Base-by-base conservation (phyloP, 2,888 invertebrate genomes). In the Caenorhabditis imperialis region DNA sequence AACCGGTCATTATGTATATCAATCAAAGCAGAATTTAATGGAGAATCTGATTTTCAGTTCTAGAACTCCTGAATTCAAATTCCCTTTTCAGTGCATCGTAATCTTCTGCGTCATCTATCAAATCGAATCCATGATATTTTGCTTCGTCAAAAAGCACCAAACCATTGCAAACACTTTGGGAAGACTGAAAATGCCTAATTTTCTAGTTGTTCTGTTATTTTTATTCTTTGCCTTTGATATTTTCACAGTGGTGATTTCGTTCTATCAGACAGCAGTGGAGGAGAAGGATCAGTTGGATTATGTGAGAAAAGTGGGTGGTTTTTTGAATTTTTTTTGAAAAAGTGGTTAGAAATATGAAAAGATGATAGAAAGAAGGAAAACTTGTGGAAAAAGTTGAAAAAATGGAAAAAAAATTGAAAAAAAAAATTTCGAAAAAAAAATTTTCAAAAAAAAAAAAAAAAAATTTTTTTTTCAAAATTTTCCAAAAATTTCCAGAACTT, bases 401-500 rank as follows among this genome's bases (percentile, higher is more conserved):
- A n/a, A n/a, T n/a, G n/a, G n/a, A n/a, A n/a, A n/a, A n/a, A n/a
- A n/a, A n/a, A n/a, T n/a, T n/a, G n/a, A n/a, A n/a, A n/a, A n/a
- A n/a, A n/a, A n/a, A n/a, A n/a, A n/a, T n/a, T n/a, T n/a, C n/a
- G n/a, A n/a, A n/a, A n/a, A n/a, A n/a, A n/a, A n/a, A n/a, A n/a
- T n/a, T n/a, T n/a, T n/a, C n/a, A n/a, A n/a, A n/a, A n/a, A n/a
- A n/a, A n/a, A n/a, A n/a, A n/a, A n/a, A n/a, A n/a, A n/a, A n/a
- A n/a, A n/a, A n/a, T n/a, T n/a, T n/a, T n/a, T n/a, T n/a, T n/a
- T n/a, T n/a, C n/a, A n/a, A n/a, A n/a, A n/a, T n/a, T n/a, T n/a
- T n/a, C n/a, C n/a, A n/a, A n/a, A n/a, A n/a, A n/a, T n/a, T 48
- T 60, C 37, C 54, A 60, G 55, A 65, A 42, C 42, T 35, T 18